These are phyloP conservation scores for Pissodes strobi DNA, from an alignment of 1,140 invertebrate species.

Conservation along the genomic window DNA sequence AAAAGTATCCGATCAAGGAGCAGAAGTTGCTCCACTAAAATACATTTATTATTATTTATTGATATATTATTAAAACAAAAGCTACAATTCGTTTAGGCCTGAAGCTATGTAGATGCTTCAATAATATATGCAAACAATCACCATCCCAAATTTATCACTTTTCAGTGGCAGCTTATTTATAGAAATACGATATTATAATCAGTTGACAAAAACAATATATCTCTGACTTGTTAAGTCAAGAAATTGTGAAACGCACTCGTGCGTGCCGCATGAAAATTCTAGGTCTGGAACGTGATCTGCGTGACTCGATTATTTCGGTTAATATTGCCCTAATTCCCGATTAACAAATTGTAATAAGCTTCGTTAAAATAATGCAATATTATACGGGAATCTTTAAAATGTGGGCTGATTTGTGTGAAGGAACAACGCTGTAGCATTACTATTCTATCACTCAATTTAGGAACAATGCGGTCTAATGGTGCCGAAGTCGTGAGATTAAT, in stretches of 20 bases:
- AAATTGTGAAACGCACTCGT: neutral
- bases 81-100: neutral
- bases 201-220: neutral
- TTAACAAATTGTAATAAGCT: too few relatives aligned
- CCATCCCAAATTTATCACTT: neutral
- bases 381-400: too few relatives aligned
- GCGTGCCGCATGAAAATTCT: conserved; percentile 12
- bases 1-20: too few relatives aligned
- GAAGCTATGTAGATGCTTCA: neutral
- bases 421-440: too few relatives aligned
- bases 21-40: too few relatives aligned
- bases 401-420: too few relatives aligned
- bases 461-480: too few relatives aligned
- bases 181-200: neutral
- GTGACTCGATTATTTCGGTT: conserved; percentile 8
- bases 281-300: neutral
- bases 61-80: neutral
- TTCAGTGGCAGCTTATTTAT: neutral
- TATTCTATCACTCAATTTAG: too few relatives aligned
- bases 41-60: too few relatives aligned
- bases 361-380: too few relatives aligned
- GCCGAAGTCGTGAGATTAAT: too few relatives aligned
- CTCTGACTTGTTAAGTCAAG: too few relatives aligned
- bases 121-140: neutral
- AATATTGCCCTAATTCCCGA: neutral